Conservation (phyloP, 2,113 vertebrate genomes). For the Mesembrinibis cayennensis region DNA sequence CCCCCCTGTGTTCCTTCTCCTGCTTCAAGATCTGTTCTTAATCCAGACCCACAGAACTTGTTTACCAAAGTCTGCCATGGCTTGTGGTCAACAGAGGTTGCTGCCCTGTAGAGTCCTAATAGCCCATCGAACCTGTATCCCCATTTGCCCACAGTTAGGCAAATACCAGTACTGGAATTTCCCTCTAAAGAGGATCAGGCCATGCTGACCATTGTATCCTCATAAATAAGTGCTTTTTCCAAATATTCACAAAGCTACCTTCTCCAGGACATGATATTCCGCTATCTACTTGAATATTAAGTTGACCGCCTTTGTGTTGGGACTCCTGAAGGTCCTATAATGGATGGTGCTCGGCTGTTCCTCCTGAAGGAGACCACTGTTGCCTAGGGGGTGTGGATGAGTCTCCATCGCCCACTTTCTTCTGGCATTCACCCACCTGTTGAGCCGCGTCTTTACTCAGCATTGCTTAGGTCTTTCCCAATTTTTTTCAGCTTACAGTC, state of each 20-base stretch:
- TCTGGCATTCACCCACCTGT: background rate
- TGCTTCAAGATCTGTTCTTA: background rate
- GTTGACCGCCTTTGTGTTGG: background rate
- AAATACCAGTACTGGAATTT: background rate
- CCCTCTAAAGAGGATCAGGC: background rate
- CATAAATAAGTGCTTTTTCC: accelerated
- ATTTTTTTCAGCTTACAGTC: background rate
- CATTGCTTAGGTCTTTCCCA: background rate
- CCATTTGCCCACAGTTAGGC: background rate
- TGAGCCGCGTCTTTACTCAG: background rate
- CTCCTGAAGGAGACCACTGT: background rate
- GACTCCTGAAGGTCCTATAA: background rate
- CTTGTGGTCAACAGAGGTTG: background rate
- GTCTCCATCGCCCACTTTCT: background rate
- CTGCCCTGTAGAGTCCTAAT: background rate
- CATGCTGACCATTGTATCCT: accelerated
- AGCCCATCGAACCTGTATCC: background rate
- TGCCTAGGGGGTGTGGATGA: accelerated
- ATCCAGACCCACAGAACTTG: background rate
- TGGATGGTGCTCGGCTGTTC: background rate
- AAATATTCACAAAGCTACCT: background rate
- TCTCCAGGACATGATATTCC: background rate
- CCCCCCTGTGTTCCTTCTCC: background rate
- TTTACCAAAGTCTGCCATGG: background rate
- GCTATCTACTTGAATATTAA: accelerated